phyloP scores from a whole-genome alignment of 2,888 invertebrate species.

The Dasysyrphus tricinctus region DNA sequence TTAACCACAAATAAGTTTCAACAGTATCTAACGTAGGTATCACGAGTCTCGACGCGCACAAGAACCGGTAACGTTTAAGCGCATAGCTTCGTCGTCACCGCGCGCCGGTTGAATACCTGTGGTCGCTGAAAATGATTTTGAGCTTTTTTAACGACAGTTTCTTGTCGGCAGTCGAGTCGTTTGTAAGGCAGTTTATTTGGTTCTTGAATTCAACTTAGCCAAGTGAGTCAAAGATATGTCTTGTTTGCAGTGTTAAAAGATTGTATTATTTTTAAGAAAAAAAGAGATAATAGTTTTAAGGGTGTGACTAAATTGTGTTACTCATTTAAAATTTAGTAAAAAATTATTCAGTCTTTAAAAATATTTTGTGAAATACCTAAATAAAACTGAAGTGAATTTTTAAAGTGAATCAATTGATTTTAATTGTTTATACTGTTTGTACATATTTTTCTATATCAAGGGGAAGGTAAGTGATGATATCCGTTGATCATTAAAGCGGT shows the following conservation, averaged over 20 bases:
- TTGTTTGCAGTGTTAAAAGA: background rate
- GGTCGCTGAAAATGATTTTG: background rate
- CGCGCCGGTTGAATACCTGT: background rate
- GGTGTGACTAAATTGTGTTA: background rate
- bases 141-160: slow-evolving; percentile 44
- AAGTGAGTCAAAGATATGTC: background rate
- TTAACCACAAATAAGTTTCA: background rate
- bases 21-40: background rate
- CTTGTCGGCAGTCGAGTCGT: slow-evolving; percentile 47
- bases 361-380: background rate
- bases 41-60: slow-evolving; percentile 1
- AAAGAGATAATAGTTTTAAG: background rate
- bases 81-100: background rate
- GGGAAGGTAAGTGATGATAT: slow-evolving; percentile 18
- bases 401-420: slow-evolving; percentile 56
- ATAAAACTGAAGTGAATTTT: background rate
- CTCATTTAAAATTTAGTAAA: background rate
- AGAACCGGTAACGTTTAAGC: slow-evolving; percentile 10
- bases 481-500: slow-evolving; percentile 1
- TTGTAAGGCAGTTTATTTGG: background rate
- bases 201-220: background rate
- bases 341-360: background rate
- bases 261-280: background rate
- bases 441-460: background rate
- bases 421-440: slow-evolving; percentile 29